Conservation (phyloP, 2,113 vertebrate genomes). For the Pachycephala philippinensis region DNA sequence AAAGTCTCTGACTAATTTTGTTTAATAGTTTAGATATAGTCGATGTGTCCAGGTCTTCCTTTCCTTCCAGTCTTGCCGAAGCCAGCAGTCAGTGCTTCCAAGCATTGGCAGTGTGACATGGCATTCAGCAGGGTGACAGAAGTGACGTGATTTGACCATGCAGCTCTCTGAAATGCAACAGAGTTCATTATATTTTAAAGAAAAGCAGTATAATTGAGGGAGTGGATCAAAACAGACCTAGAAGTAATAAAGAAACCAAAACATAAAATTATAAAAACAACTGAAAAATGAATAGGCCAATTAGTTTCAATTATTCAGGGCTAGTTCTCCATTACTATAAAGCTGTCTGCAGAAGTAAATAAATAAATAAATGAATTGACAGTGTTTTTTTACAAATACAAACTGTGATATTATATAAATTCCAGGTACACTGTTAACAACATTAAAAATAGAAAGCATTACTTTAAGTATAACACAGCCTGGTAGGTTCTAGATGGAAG, state of each 20-base stretch:
- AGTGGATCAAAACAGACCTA: background rate
- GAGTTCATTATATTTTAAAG: background rate
- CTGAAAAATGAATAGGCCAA: background rate
- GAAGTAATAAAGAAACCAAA: background rate
- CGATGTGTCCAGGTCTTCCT: background rate
- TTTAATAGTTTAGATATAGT: background rate
- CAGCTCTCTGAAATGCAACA: background rate
- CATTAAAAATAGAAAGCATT: background rate
- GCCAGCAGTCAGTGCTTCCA: background rate
- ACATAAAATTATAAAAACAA: background rate
- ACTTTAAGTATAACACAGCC: background rate
- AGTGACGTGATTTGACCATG: background rate
- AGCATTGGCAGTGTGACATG: background rate
- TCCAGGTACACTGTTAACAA: background rate
- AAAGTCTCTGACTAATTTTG: background rate
- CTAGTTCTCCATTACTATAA: background rate
- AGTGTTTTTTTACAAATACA: background rate
- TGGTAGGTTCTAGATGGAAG: background rate
- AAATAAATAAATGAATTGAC: background rate
- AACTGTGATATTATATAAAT: background rate
- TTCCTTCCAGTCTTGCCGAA: background rate
- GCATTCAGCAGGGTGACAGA: background rate
- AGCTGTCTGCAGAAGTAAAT: background rate
- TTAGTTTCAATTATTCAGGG: background rate
- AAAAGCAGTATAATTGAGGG: background rate